Evolutionary conservation across 2,113 vertebrate genomes (phyloP), one percentile per base, ranked within the genome.

Genomic region (Rhea pennata): DNA sequence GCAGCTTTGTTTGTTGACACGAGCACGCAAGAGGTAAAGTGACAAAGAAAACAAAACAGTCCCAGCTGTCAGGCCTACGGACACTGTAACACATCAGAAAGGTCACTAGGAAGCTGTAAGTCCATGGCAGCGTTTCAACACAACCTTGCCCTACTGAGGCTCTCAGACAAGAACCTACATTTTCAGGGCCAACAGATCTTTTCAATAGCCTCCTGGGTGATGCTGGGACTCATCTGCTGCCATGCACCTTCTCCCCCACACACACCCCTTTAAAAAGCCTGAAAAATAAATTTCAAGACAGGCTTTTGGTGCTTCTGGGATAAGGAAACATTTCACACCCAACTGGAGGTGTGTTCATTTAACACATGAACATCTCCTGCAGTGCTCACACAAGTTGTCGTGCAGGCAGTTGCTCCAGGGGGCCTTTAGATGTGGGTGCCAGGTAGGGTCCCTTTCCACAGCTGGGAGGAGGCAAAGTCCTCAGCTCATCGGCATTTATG

Each of bases 61-160:
- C 66, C 59, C 58, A 79, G 70, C 83, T 88, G 92, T 64, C 90
- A 89, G 73, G 64, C 74, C 89, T 83, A 67, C 1, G 0, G 88
- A 80, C 81, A 87, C 33, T 2, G 23, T 46, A 58, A 54, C 77
- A 46, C 64, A 91, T 90, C 74, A 62, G 46, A 96, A 96, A 97
- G 85, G 94, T 97, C 92, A 95, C 39, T 6, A 82, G 89, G 39
- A 50, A 6, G 10, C 56, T 86, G 67, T 64, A 95, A 93, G 95
- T 56, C 61, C 69, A 39, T 13, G 48, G 39, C 75, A 78, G 56
- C 72, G 44, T 53, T 84, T 92, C 76, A 77, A 82, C n/a, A 61
- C 70, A 72, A 12, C 66, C 80, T 66, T 64, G 65, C 62, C 24
- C 27, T 77, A 19, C 80, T 42, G 58, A 93, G 93, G 36, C 27